Base-by-base conservation (phyloP, 2,797 vertebrate genomes). In the Poecilia gillii region DNA sequence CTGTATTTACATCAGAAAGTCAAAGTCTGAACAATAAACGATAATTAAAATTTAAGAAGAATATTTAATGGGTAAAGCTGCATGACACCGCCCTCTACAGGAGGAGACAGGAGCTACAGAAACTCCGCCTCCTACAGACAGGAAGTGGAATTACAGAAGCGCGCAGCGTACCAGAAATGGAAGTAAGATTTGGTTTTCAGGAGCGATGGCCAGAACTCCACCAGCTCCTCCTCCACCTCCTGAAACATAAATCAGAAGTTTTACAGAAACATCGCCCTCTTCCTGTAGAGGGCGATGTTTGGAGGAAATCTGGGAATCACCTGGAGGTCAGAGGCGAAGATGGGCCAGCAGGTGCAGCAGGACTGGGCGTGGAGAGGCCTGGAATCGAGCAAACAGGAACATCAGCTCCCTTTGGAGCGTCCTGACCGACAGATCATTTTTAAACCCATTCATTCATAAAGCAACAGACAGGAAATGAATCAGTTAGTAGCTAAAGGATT, bases 251-350 rank as follows among this genome's bases (percentile, higher is more conserved):
- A 13, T 20, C 1, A 0, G 4, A 0, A 0, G 0, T 6, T 7
- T 1, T 23, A 23, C 49, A 49, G 47, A 49, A 49, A 20, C 49
- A 8, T 23, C 49, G 18, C 49, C 49, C 18, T 51, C 49, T 51
- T 0, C 49, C 23, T 20, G 49, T 23, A 51, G 49, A 18, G 46
- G 16, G 4, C 16, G 20, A 47, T 1, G 3, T 28, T 43, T 13
- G 28, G 2, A 55, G 7, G 11, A 6, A 20, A 0, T 41, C 3
- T 0, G 0, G 1, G 57, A 77, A 85, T 90, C 81, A 96, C 95
- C 92, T 93, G 82, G 74, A 96, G 79, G 64, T 96, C 95, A 0
- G 95, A 95, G 47, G 49, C 81, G 81, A 95, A 96, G 84, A 96
- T 88, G 0, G 81, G 89, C 95, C 95, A 96, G 51, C 95, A 96